phyloP scores from a whole-genome alignment of 2,797 vertebrate species.

The Anguilla anguilla region DNA sequence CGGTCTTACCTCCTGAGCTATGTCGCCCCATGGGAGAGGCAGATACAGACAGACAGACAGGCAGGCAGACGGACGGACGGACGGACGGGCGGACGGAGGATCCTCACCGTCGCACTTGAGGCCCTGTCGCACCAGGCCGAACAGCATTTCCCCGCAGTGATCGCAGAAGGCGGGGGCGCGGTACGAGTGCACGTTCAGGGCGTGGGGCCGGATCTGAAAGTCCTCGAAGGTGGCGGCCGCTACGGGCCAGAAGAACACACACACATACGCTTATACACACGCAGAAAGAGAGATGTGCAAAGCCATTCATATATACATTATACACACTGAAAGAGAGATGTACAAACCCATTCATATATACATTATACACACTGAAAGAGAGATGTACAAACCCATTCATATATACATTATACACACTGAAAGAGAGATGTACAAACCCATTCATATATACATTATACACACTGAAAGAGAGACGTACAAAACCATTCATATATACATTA shows the following conservation, averaged over 20 bases:
- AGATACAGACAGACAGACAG: neutral
- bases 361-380: no score
- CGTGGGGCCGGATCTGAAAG: constrained; percentile 90
- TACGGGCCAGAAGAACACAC: constrained; percentile 46
- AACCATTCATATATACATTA: no score
- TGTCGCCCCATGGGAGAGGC: no score
- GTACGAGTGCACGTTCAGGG: constrained; percentile 89
- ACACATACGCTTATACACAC: neutral
- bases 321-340: no score
- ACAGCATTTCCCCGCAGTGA: constrained; percentile 93
- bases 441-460: no score
- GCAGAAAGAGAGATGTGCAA: neutral
- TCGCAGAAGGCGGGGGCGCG: constrained; percentile 92
- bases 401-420: no score
- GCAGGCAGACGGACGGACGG: neutral
- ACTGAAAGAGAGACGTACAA: neutral
- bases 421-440: no score
- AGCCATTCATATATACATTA: no score
- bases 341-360: no score
- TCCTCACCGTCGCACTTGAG: constrained; percentile 89
- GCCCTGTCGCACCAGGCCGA: constrained; percentile 88
- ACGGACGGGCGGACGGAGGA: neutral
- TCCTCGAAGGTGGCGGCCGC: constrained; percentile 88
- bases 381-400: no score
- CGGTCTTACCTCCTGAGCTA: no score